Conservation (phyloP, 1,140 invertebrate species). For the Drosophila trapezifrons region DNA sequence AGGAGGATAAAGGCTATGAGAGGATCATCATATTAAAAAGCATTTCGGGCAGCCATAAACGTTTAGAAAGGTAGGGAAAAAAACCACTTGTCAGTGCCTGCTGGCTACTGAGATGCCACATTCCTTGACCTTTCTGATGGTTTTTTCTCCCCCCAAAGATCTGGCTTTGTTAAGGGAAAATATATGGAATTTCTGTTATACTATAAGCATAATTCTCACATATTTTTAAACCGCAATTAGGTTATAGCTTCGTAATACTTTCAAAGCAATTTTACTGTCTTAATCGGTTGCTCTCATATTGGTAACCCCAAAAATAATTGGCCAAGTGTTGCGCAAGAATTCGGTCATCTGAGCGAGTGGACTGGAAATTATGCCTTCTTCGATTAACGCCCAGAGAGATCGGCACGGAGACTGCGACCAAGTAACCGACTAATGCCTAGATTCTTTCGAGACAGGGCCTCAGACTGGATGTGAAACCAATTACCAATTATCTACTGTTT, state of each 20-base stretch:
- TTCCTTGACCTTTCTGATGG: slow-evolving; percentile 20
- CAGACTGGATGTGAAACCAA: slow-evolving; percentile 70
- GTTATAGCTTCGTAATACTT: neutral
- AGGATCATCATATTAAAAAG: slow-evolving; percentile 53
- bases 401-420: slow-evolving; percentile 43
- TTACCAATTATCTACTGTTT: slow-evolving; percentile 84
- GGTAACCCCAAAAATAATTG: slow-evolving; percentile 56
- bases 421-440: slow-evolving; percentile 57
- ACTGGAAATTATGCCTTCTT: slow-evolving; percentile 71
- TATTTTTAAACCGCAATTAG: neutral
- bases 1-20: slow-evolving; percentile 30
- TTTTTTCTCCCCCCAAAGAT: neutral
- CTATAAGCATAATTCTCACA: neutral
- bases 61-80: slow-evolving; percentile 52
- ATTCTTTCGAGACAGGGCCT: slow-evolving; percentile 38
- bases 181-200: neutral
- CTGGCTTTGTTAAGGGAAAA: neutral
- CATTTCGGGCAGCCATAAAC: slow-evolving; percentile 35
- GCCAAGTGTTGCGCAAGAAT: slow-evolving; percentile 44
- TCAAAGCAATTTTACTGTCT: neutral
- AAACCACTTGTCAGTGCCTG: no score
- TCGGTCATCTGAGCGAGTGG: slow-evolving; percentile 25
- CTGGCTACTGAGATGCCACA: slow-evolving; percentile 14
- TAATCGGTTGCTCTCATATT: slow-evolving; percentile 23
- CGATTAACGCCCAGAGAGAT: slow-evolving; percentile 70